Conservation (phyloP, 1,140 invertebrate genomes). For the Chlorops oryzae region DNA sequence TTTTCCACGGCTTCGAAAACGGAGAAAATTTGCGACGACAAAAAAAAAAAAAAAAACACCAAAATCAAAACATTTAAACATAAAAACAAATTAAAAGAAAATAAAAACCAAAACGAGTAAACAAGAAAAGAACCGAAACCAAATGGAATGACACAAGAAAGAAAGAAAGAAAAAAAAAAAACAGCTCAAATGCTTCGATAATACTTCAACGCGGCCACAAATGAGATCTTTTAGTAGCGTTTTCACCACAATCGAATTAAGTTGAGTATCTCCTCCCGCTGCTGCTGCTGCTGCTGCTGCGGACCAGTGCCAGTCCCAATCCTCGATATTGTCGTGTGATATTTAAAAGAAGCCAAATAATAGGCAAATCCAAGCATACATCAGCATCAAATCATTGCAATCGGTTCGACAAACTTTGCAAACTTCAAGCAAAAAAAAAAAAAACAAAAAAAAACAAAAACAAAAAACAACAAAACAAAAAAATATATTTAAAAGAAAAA, state of each 20-base stretch:
- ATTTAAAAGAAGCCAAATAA: no score
- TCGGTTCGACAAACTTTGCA: no score
- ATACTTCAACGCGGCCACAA: neutral
- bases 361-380: no score
- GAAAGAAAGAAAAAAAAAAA: neutral
- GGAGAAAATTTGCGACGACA: neutral
- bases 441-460: neutral
- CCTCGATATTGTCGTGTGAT: no score
- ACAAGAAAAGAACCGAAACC: neutral
- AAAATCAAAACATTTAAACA: conserved; percentile 6
- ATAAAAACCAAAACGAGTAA: neutral
- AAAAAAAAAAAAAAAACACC: conserved; percentile 1
- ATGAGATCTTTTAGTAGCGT: no score
- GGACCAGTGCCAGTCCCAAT: conserved; percentile 31
- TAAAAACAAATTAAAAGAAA: neutral
- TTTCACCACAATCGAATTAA: neutral
- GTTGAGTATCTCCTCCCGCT: conserved; percentile 17
- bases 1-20: no score
- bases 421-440: neutral
- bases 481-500: neutral
- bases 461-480: neutral
- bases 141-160: neutral
- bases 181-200: neutral
- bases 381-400: no score
- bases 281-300: conserved; percentile 24